phyloP scores from a whole-genome alignment of 1,140 invertebrate genomes.

The Sycophila sp. region DNA sequence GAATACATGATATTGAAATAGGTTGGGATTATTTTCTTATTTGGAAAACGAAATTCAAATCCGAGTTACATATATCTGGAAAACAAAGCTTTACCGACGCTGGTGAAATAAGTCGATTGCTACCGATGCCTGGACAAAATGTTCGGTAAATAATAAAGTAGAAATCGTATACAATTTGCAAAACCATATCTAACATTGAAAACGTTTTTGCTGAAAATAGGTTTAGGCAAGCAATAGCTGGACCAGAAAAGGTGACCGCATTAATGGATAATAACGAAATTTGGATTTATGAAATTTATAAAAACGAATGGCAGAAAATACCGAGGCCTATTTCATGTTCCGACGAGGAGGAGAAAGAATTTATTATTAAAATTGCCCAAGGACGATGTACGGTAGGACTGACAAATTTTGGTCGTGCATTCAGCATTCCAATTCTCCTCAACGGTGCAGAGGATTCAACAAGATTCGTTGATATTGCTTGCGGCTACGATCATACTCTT shows the following conservation, averaged over 20 bases:
- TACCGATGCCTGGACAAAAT: conserved; percentile 44
- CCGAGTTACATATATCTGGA: conserved; percentile 50
- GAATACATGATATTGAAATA: conserved; percentile 54
- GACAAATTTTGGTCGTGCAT: conserved; percentile 68
- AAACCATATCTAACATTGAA: too few species aligned
- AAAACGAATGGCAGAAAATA: conserved; percentile 54
- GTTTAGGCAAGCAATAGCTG: conserved; percentile 49
- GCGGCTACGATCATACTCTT: conserved; percentile 84
- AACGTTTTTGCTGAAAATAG: too few species aligned
- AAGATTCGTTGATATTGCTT: conserved; percentile 73
- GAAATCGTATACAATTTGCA: too few species aligned
- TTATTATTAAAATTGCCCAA: conserved; percentile 51
- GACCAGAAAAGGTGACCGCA: conserved; percentile 49
- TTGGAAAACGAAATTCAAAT: conserved; percentile 50
- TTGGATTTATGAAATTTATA: conserved; percentile 56
- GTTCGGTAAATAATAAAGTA: background rate
- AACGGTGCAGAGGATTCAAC: conserved; percentile 67
- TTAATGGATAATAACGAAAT: conserved; percentile 50
- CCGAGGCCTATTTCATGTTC: conserved; percentile 46
- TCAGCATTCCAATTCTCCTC: conserved; percentile 70
- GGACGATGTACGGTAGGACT: conserved; percentile 52
- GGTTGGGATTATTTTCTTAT: conserved; percentile 61
- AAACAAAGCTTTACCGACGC: conserved; percentile 28
- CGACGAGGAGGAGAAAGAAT: conserved; percentile 45
- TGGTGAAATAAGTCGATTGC: conserved; percentile 22